A percentile compares a stretch with the other conserved stretches of the same genome.
phyloP scores from a whole-genome alignment of 2,888 invertebrate genomes.

The Dorcus hopei region DNA sequence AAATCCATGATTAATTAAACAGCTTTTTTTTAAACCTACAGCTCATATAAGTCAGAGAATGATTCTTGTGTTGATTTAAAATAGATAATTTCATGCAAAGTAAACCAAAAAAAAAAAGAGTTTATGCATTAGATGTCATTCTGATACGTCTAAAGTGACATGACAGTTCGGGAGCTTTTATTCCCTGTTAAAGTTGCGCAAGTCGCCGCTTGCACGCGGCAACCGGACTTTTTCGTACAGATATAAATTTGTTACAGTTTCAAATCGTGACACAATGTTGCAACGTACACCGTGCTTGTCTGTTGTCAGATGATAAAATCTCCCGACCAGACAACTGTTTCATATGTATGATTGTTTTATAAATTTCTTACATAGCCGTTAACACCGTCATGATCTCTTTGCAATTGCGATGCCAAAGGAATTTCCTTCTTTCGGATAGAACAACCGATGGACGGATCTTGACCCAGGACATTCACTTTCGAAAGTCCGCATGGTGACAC shows the following conservation, averaged over 20 bases:
- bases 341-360: not conserved
- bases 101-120: too few relatives aligned
- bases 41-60: too few relatives aligned
- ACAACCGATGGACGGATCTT: too few relatives aligned
- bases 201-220: too few relatives aligned
- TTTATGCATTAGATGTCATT: too few relatives aligned
- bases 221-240: too few relatives aligned
- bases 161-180: too few relatives aligned
- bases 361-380: not conserved
- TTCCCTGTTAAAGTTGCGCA: too few relatives aligned
- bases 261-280: not conserved
- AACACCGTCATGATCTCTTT: not conserved
- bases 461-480: not conserved
- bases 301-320: slow-evolving; percentile 1
- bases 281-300: not conserved
- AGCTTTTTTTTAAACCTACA: not conserved
- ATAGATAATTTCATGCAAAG: too few relatives aligned
- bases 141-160: too few relatives aligned
- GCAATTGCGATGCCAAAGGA: not conserved
- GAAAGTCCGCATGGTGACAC: not conserved
- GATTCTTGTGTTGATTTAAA: too few relatives aligned
- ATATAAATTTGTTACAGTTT: slow-evolving; percentile 1
- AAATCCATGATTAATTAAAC: not conserved
- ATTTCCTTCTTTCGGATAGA: too few relatives aligned
- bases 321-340: not conserved